phyloP scores from a whole-genome alignment of 2,888 invertebrate species.

The Neocrepidodera transversa region DNA sequence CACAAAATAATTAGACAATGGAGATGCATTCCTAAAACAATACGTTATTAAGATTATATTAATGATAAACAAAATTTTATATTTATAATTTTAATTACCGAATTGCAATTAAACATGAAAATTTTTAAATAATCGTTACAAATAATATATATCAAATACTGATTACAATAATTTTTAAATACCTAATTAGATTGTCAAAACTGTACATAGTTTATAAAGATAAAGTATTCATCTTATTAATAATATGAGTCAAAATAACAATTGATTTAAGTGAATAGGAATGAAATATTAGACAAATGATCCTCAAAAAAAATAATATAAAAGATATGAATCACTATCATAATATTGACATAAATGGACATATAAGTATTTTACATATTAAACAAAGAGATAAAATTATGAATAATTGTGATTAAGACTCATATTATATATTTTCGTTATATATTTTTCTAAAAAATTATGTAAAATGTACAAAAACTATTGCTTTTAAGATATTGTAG shows the following conservation, averaged over 20 bases:
- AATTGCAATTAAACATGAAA: background rate
- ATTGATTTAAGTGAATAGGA: background rate
- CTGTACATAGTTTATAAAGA: background rate
- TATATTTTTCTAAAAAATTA: no score
- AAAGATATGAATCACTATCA: no score
- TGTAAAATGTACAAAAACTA: no score
- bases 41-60: background rate
- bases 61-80: background rate
- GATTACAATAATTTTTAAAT: background rate
- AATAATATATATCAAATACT: background rate
- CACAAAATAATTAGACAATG: no score
- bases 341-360: no score
- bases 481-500: no score
- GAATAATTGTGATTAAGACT: no score
- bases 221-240: background rate
- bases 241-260: background rate
- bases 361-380: no score
- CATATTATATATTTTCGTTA: no score
- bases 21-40: background rate
- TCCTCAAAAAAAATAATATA: no score
- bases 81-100: background rate
- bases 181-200: background rate
- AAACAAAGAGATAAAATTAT: no score
- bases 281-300: background rate
- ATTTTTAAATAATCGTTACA: background rate